phyloP scores from a whole-genome alignment of 2,113 vertebrate genomes.

The Gasterosteus aculeatus region DNA sequence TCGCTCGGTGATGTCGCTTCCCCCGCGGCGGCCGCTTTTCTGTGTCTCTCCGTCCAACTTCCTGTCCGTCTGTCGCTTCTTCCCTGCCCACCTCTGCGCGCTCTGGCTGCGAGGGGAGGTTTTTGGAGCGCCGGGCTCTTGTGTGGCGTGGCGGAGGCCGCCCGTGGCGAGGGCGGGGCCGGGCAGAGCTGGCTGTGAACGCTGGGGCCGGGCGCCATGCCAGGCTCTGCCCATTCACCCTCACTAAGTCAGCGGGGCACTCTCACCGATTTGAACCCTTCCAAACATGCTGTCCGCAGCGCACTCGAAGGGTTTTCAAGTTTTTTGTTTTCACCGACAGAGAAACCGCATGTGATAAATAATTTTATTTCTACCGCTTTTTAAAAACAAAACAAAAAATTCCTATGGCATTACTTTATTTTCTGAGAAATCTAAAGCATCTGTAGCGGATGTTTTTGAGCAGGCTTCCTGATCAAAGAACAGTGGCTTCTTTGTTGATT shows the following conservation, averaged over 20 bases:
- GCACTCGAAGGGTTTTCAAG: neutral
- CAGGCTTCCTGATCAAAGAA: neutral
- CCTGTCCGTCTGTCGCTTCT: conserved; percentile 28
- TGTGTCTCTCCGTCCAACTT: conserved; percentile 11
- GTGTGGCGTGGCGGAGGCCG: conserved; percentile 54
- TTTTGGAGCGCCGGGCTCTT: conserved; percentile 52
- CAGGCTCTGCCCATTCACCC: conserved; percentile 58
- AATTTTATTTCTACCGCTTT: neutral
- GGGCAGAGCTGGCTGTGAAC: conserved; percentile 57
- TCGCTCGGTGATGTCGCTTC: neutral
- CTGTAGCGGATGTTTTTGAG: neutral
- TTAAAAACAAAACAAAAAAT: neutral
- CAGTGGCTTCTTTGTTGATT: conserved; percentile 20
- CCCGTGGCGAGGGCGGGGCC: conserved; percentile 28
- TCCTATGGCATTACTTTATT: neutral
- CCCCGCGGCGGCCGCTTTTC: neutral
- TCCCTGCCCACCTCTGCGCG: neutral
- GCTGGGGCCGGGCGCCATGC: conserved; percentile 33
- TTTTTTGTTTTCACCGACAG: conserved; percentile 20
- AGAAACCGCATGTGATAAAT: neutral
- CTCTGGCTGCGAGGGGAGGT: conserved; percentile 44
- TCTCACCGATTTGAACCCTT: conserved; percentile 62
- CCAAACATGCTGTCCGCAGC: conserved; percentile 15
- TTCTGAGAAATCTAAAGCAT: neutral
- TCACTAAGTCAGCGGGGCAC: conserved; percentile 61